Evolutionary conservation across 1,140 invertebrate species (phyloP).

Genomic region (Pomacea maculata): DNA sequence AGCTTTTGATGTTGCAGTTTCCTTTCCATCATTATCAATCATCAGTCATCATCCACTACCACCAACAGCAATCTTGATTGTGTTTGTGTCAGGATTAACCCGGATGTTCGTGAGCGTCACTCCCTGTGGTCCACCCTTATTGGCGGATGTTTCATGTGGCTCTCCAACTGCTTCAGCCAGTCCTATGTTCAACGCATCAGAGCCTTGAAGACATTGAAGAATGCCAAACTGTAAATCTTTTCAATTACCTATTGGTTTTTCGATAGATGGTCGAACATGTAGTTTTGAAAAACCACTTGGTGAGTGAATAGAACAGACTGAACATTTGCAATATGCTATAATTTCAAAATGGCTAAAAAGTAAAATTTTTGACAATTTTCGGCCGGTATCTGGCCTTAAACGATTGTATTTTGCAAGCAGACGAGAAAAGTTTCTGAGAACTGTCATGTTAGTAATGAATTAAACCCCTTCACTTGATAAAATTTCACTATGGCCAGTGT

Average conservation of each 20-base stretch:
- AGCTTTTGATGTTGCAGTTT: neutral
- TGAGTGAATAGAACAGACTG: no score
- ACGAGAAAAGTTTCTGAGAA: no score
- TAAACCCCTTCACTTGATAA: no score
- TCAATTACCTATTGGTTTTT: neutral
- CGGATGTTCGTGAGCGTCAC: conserved; percentile 33
- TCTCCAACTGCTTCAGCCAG: conserved; percentile 42
- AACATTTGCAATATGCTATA: no score
- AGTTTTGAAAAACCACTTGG: no score
- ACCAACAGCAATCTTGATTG: no score
- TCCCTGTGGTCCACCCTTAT: conserved; percentile 26
- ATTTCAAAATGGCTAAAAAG: no score
- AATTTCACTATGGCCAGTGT: no score
- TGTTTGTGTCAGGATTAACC: conserved; percentile 21
- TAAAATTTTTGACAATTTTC: no score
- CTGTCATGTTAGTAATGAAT: no score
- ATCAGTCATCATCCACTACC: neutral
- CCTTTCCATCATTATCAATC: neutral
- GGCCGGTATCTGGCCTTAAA: no score
- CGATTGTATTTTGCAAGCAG: neutral
- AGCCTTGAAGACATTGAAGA: conserved; percentile 28
- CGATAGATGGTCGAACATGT: neutral
- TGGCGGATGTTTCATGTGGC: conserved; percentile 33
- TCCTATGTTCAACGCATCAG: conserved; percentile 36
- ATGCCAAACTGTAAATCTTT: conserved; percentile 30